These are phyloP conservation scores for Oenanthe oenanthe DNA, from an alignment of 2,113 vertebrate genomes.

Conservation along the genomic window DNA sequence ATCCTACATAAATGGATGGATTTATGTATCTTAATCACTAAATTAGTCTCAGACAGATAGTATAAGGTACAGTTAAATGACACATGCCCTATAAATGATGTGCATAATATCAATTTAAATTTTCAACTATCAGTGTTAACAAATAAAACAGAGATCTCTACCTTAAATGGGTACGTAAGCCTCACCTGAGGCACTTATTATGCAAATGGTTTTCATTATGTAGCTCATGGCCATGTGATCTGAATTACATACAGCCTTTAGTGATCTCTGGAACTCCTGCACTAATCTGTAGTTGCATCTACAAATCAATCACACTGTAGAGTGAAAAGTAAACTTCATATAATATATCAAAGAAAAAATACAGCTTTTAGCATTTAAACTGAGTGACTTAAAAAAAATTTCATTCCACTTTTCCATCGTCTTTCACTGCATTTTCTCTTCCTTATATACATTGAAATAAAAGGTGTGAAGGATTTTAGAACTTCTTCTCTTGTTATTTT, in stretches of 20 bases:
- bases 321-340: not conserved
- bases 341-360: not conserved
- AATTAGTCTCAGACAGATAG: not conserved
- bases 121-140: not conserved
- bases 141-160: not conserved
- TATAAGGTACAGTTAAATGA: not conserved
- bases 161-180: accelerated
- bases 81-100: accelerated
- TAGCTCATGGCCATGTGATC: not conserved
- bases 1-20: not conserved
- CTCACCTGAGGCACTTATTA: not conserved
- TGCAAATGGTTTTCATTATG: not conserved
- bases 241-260: not conserved
- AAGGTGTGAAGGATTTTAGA: not conserved
- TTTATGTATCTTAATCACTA: not conserved
- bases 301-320: not conserved
- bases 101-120: not conserved
- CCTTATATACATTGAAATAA: not conserved
- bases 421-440: not conserved
- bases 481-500: not conserved
- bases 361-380: not conserved
- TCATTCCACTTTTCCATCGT: not conserved
- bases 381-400: accelerated
- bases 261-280: not conserved
- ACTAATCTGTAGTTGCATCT: not conserved